These are phyloP conservation scores for Nephrocerus scutellatus DNA, from an alignment of 2,888 invertebrate species.

Conservation along the genomic window DNA sequence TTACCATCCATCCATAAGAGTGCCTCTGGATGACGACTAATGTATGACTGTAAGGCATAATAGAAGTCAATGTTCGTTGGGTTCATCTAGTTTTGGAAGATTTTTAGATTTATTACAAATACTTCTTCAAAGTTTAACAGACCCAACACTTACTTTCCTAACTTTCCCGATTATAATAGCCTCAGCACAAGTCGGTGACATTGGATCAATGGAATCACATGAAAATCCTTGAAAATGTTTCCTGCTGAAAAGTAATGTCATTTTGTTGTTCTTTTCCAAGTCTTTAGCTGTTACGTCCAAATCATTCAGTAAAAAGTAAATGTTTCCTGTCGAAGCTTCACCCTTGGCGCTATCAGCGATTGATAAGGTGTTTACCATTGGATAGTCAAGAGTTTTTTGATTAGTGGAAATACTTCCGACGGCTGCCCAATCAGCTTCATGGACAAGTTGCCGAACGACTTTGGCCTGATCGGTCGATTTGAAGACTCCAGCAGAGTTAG, in stretches of 20 bases:
- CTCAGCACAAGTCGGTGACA: constrained; percentile 46
- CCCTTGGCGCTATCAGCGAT: constrained; percentile 38
- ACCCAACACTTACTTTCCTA: constrained; percentile 32
- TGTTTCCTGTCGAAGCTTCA: constrained; percentile 38
- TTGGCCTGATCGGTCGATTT: constrained; percentile 46
- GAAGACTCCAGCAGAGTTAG: no score
- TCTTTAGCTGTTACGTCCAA: constrained; percentile 46
- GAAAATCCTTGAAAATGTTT: constrained; percentile 41
- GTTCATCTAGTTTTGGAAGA: constrained; percentile 29
- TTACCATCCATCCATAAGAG: constrained; percentile 36
- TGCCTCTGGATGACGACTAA: constrained; percentile 42
- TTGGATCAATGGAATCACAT: constrained; percentile 36
- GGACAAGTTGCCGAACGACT: constrained; percentile 41
- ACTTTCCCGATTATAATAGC: constrained; percentile 41
- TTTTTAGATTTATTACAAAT: background rate
- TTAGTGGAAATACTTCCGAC: constrained; percentile 43
- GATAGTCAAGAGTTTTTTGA: constrained; percentile 33
- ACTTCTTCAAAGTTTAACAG: background rate
- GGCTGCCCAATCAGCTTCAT: constrained; percentile 42
- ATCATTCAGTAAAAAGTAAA: constrained; percentile 43
- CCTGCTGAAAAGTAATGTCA: constrained; percentile 39
- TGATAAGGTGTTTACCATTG: constrained; percentile 47
- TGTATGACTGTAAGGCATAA: constrained; percentile 29
- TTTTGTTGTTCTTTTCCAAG: constrained; percentile 37
- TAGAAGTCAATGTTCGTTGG: constrained; percentile 27